Conservation (phyloP, 2,113 vertebrate genomes). For the Apus apus region DNA sequence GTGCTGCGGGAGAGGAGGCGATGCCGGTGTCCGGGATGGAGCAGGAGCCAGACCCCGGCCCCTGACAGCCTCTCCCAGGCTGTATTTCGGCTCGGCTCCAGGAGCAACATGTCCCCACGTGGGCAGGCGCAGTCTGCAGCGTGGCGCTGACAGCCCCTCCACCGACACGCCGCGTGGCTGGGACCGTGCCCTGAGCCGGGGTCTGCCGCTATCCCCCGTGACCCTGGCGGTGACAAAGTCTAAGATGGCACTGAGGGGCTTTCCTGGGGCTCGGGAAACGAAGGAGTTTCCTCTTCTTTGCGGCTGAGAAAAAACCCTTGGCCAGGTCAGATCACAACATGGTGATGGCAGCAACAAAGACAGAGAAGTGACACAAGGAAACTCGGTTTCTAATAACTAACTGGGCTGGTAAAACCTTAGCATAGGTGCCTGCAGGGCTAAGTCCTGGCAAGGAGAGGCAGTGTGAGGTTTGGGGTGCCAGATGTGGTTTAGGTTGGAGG, state of each 20-base stretch:
- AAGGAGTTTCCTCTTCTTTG: neutral
- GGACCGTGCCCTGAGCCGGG: neutral
- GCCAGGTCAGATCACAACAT: neutral
- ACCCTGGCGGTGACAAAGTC: neutral
- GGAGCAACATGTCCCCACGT: neutral
- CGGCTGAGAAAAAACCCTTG: neutral
- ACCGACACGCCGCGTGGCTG: neutral
- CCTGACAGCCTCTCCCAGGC: neutral
- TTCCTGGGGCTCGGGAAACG: neutral
- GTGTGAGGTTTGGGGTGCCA: neutral
- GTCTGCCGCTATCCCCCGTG: neutral
- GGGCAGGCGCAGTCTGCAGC: neutral
- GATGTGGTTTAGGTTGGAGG: neutral
- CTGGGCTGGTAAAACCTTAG: neutral
- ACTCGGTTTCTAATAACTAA: neutral
- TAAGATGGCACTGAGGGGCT: neutral
- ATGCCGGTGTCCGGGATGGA: neutral
- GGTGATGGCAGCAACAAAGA: accelerated
- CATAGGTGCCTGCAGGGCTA: neutral
- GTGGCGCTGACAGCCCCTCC: conserved; percentile 8
- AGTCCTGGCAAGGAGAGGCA: neutral
- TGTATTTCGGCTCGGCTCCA: neutral
- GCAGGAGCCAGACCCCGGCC: neutral
- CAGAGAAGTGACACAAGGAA: neutral
- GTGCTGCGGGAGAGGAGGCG: neutral